phyloP scores from a whole-genome alignment of 2,797 vertebrate genomes.

The Chaenodraco wilsoni region DNA sequence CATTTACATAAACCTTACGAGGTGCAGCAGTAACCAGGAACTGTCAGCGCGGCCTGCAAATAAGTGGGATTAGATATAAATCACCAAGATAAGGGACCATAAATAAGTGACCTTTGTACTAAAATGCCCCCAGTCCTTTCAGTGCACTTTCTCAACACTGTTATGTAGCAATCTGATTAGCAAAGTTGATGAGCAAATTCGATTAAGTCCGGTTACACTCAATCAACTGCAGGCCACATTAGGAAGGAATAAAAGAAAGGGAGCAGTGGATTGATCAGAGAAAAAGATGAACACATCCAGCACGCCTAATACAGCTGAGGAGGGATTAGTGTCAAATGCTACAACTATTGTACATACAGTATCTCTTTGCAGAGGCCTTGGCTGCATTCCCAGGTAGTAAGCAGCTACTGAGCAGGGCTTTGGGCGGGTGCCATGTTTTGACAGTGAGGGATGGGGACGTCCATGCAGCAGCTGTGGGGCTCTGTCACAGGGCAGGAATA shows the following conservation, averaged over 20 bases:
- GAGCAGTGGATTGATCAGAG: conserved; percentile 10
- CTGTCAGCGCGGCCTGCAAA: conserved; percentile 52
- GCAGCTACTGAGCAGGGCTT: conserved; percentile 57
- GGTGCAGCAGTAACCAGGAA: conserved; percentile 55
- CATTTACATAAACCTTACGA: conserved; percentile 40
- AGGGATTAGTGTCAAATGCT: conserved; percentile 59
- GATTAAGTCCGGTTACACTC: conserved; percentile 5
- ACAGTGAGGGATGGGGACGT: conserved; percentile 73
- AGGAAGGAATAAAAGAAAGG: conserved; percentile 7
- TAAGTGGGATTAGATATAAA: conserved; percentile 59
- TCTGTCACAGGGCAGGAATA: conserved; percentile 65
- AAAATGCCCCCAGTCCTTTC: conserved; percentile 37
- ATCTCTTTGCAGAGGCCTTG: conserved; percentile 63
- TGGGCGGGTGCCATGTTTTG: conserved; percentile 69
- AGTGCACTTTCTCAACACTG: conserved; percentile 30
- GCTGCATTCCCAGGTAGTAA: conserved; percentile 60
- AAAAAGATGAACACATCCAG: not conserved
- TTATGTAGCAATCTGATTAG: conserved; percentile 25
- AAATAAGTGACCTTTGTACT: conserved; percentile 71
- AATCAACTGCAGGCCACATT: not conserved
- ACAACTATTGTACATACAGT: conserved; percentile 60
- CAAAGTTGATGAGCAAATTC: conserved; percentile 18
- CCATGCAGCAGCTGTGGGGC: conserved; percentile 78
- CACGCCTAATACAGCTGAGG: conserved; percentile 42
- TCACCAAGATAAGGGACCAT: conserved; percentile 56